Evolutionary conservation across 2,888 invertebrate genomes (phyloP).

Genomic region (Nephrocerus scutellatus): DNA sequence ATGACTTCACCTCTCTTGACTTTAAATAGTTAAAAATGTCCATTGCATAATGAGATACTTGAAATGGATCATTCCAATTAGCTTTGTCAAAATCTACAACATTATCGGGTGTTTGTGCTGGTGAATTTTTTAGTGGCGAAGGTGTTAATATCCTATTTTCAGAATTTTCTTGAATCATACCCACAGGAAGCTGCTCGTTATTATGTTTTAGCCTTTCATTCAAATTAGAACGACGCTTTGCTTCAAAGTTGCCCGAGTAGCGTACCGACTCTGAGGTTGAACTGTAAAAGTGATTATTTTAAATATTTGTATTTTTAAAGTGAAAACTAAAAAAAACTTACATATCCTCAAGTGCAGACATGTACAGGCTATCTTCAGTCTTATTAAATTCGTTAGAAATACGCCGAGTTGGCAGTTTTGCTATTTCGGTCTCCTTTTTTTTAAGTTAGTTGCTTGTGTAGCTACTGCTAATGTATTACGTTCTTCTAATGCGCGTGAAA

Average conservation of each 20-base stretch:
- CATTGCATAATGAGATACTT: slow-evolving; percentile 84
- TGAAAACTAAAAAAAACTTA: no score
- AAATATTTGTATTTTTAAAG: neutral
- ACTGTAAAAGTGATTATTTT: neutral
- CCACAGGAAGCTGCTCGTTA: slow-evolving; percentile 45
- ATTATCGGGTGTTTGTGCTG: slow-evolving; percentile 54
- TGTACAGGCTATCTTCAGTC: slow-evolving; percentile 69
- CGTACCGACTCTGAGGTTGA: slow-evolving; percentile 41
- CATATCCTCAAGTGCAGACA: slow-evolving; percentile 70
- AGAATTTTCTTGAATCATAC: slow-evolving; percentile 43
- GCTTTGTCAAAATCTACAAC: slow-evolving; percentile 80
- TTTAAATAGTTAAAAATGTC: slow-evolving; percentile 93
- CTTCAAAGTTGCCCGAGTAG: slow-evolving; percentile 39
- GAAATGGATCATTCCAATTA: slow-evolving; percentile 75
- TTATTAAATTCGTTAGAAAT: slow-evolving; percentile 65
- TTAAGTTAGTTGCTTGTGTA: no score
- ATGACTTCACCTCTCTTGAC: slow-evolving; percentile 76
- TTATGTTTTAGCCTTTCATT: slow-evolving; percentile 3
- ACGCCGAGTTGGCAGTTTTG: slow-evolving; percentile 48
- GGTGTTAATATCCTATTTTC: slow-evolving; percentile 47
- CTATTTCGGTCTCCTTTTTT: slow-evolving; percentile 34
- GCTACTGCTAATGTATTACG: slow-evolving; percentile 11
- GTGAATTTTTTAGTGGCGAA: slow-evolving; percentile 45
- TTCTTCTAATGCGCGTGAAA: no score
- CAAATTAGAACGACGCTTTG: slow-evolving; percentile 20